These are phyloP conservation scores for Oreocharis arfaki DNA, from an alignment of 2,113 vertebrate species.

Conservation along the genomic window DNA sequence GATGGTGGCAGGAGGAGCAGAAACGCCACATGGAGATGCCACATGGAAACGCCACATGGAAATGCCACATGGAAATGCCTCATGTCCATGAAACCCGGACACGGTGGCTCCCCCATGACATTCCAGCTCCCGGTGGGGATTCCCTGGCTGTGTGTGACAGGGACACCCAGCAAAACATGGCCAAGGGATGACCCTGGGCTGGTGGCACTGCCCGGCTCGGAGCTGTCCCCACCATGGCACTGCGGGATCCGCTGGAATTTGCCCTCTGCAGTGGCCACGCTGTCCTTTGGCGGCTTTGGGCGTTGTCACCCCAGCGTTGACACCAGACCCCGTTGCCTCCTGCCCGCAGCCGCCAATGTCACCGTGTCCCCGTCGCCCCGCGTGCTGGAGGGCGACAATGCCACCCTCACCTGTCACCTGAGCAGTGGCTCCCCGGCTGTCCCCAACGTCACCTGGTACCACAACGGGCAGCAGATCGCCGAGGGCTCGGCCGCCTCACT, in stretches of 20 bases:
- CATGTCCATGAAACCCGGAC: rapidly evolving
- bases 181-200: neutral
- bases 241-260: neutral
- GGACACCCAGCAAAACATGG: rapidly evolving
- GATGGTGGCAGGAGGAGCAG: neutral
- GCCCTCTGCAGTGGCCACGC: rapidly evolving
- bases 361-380: neutral
- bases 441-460: conserved; percentile 49
- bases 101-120: rapidly evolving
- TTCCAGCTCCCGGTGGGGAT: neutral
- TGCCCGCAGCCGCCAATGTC: neutral
- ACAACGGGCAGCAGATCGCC: neutral
- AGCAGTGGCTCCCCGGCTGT: neutral
- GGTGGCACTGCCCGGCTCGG: neutral
- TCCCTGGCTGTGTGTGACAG: neutral
- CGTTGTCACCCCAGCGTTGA: rapidly evolving
- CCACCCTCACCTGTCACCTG: conserved; percentile 44
- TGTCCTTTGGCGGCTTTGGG: neutral
- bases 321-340: neutral
- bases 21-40: neutral
- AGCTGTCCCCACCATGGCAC: neutral
- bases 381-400: neutral
- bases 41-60: neutral
- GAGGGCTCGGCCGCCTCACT: neutral
- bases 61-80: neutral